Percentiles rank a stretch among this genome's conserved stretches.
Evolutionary conservation across 2,113 vertebrate species (phyloP).

Genomic region (Scophthalmus maximus): DNA sequence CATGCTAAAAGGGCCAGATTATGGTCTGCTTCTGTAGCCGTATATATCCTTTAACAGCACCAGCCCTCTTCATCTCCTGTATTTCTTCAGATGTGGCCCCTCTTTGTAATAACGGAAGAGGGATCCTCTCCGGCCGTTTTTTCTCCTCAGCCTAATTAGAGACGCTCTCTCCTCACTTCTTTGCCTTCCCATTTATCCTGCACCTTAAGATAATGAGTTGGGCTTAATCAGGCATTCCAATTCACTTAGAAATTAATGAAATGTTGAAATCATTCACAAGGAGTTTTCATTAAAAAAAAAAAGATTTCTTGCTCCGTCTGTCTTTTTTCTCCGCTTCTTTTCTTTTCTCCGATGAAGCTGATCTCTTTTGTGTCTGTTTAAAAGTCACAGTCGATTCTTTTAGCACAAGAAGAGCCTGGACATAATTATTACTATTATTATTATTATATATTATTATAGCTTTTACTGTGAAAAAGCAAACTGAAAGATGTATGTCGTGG

Average conservation of each 20-base stretch:
- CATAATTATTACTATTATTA: too few species aligned
- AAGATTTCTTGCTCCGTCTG: slow-evolving; percentile 16
- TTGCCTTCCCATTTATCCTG: slow-evolving; percentile 50
- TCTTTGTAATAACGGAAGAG: slow-evolving; percentile 39
- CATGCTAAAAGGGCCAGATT: background rate
- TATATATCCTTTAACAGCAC: background rate
- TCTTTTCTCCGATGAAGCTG: too few species aligned
- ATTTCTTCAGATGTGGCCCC: too few species aligned
- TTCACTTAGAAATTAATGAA: slow-evolving; percentile 74
- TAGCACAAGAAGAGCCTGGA: slow-evolving; percentile 47
- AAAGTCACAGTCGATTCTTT: too few species aligned
- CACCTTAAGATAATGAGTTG: slow-evolving; percentile 61
- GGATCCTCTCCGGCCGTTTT: slow-evolving; percentile 40
- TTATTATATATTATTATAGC: too few species aligned
- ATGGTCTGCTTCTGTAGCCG: background rate
- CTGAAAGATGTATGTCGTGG: slow-evolving; percentile 37
- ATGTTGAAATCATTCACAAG: slow-evolving; percentile 57
- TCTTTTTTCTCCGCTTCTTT: too few species aligned
- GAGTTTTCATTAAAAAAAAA: slow-evolving; percentile 20
- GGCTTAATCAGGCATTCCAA: slow-evolving; percentile 68
- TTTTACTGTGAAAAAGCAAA: slow-evolving; percentile 44
- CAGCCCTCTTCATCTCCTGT: background rate
- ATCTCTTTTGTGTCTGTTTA: too few species aligned
- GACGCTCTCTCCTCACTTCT: slow-evolving; percentile 33
- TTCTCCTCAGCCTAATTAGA: slow-evolving; percentile 64